Evolutionary conservation across 2,888 invertebrate species (phyloP).

Genomic region (Mantis religiosa): DNA sequence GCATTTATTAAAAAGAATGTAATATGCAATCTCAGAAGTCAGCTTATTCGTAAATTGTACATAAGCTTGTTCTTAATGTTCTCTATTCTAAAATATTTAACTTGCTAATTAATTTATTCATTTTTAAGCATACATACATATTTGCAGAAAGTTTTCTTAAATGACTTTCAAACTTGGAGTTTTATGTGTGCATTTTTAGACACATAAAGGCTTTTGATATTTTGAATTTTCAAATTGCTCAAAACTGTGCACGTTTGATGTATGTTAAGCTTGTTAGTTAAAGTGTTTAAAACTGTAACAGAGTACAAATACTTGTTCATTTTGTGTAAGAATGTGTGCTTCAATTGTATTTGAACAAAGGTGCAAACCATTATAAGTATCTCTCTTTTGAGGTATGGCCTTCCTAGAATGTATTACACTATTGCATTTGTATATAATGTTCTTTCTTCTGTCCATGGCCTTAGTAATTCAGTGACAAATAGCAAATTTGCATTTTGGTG

Average conservation of each 20-base stretch:
- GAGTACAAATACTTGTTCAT: background rate
- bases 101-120: background rate
- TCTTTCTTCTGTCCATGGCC: background rate
- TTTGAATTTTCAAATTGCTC: background rate
- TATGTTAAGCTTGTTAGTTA: background rate
- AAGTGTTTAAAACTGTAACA: background rate
- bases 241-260: background rate
- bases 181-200: background rate
- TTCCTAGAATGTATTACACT: background rate
- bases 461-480: background rate
- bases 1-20: no score
- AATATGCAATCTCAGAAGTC: background rate
- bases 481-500: background rate
- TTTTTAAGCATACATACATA: background rate
- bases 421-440: background rate
- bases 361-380: background rate
- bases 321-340: background rate
- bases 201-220: background rate
- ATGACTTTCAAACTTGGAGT: background rate
- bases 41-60: background rate
- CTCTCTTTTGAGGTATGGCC: background rate
- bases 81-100: background rate
- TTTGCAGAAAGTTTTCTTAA: background rate
- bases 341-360: background rate
- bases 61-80: background rate